Conservation (phyloP, 2,888 invertebrate species). For the Ryuthela nishihirai region DNA sequence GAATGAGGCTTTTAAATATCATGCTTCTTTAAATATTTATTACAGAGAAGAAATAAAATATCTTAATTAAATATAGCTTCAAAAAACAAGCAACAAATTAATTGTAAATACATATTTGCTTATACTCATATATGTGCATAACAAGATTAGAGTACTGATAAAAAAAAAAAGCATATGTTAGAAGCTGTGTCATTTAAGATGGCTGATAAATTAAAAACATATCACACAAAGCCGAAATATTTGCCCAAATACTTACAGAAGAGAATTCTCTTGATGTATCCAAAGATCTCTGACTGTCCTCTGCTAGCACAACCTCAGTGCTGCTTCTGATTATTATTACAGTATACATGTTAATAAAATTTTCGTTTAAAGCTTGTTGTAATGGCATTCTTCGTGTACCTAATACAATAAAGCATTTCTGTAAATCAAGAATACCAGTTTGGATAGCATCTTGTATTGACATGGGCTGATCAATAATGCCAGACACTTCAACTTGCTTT, state of each 20-base stretch:
- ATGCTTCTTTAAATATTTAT: no score
- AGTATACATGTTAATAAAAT: constrained; percentile 5
- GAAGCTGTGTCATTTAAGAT: constrained; percentile 3
- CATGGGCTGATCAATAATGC: not conserved
- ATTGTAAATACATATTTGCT: no score
- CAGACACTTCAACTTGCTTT: constrained; percentile 10
- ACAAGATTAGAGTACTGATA: not conserved
- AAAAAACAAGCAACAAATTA: no score
- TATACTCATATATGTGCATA: no score
- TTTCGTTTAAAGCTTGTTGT: constrained; percentile 14
- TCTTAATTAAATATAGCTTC: no score
- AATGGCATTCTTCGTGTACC: constrained; percentile 1
- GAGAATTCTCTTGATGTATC: constrained; percentile 1
- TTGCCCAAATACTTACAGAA: constrained; percentile 22
- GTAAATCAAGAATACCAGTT: constrained; percentile 6
- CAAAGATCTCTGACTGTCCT: not conserved
- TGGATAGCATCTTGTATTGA: constrained; percentile 4
- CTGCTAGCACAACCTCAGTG: constrained; percentile 14
- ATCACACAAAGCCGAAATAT: constrained; percentile 1
- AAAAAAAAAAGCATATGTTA: not conserved
- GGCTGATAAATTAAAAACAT: constrained; percentile 1
- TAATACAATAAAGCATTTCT: constrained; percentile 6
- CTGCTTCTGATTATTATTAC: constrained; percentile 3
- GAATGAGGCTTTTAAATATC: no score
- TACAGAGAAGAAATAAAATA: no score